Percentiles rank a stretch among this genome's conserved stretches.
Evolutionary conservation across 1,140 invertebrate genomes (phyloP).

Genomic region (Micrasema minimum): DNA sequence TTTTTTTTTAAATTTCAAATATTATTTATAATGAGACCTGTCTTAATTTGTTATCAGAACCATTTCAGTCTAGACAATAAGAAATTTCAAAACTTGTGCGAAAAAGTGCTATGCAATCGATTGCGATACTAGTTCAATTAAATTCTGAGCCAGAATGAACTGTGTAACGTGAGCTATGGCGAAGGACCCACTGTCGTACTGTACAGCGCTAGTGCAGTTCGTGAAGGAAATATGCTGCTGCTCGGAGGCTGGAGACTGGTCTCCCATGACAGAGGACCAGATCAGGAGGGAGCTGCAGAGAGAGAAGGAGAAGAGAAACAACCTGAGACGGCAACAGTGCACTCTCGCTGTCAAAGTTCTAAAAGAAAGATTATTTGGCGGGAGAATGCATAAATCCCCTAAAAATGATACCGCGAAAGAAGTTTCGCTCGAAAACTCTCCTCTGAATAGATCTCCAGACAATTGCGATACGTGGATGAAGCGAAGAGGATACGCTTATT

Average conservation of each 20-base stretch:
- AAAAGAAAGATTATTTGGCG: conserved; percentile 38
- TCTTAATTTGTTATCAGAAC: no score
- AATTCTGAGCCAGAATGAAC: not conserved
- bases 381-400: not conserved
- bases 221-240: conserved; percentile 66
- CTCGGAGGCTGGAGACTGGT: conserved; percentile 65
- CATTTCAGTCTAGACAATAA: no score
- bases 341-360: conserved; percentile 41
- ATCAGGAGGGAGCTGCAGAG: conserved; percentile 38
- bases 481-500: conserved; percentile 46
- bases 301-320: conserved; percentile 33
- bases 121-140: no score
- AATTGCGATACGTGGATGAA: conserved; percentile 31
- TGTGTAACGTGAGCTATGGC: conserved; percentile 19
- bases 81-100: no score
- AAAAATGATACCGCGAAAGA: conserved; percentile 13
- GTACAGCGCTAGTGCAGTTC: conserved; percentile 61
- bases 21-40: no score
- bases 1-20: no score
- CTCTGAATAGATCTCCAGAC: conserved; percentile 21
- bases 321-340: conserved; percentile 30
- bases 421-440: not conserved
- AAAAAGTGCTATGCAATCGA: no score
- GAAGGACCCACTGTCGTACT: conserved; percentile 47
- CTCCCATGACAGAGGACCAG: conserved; percentile 55